Base-by-base conservation (phyloP, 2,113 vertebrate genomes). In the Trachemys scripta region DNA sequence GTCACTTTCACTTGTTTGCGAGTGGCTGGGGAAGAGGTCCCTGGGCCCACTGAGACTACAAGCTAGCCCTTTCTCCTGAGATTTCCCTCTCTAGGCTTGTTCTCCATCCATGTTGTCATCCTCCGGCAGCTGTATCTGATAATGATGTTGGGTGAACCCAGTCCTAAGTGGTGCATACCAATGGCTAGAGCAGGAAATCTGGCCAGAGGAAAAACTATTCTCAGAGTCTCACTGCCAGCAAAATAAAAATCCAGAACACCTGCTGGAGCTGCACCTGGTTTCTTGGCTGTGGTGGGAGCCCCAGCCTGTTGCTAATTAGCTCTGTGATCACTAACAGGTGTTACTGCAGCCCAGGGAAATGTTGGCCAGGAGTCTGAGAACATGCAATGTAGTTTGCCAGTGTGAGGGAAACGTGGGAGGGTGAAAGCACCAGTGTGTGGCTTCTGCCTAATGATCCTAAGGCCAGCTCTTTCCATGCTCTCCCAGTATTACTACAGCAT, bases 401-500 rank as follows among this genome's bases (percentile, higher is more conserved):
- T 42, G 1, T 42, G 10, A 80, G 38, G 62, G n/a, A 80, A 80
- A 16, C 47, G 24, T 10, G 24, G 25, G n/a, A 38, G 38, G n/a
- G n/a, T 82, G 81, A 42, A 82, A 45, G 25, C 53, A 57, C 54
- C 81, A 79, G 1, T 2, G 8, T 2, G 8, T 76, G 45, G 62
- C 42, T 92, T 90, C 50, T 84, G 51, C 1, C 0, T 79, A 49
- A 57, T 29, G 35, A 2, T 16, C 35, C 1, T 27, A 69, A 35
- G 35, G 10, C 3, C 9, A 83, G 2, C 76, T 90, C 45, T 20
- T 25, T 89, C 65, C 80, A 12, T 79, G 19, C 10, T 89, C 31
- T 90, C 29, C 25, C 92, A 99, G 99, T 99, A 99, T 91, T 99
- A 99, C 97, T 99, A 99, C 98, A 99, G 99, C 82, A 99, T 99